Percentiles rank a stretch among this genome's conserved stretches.
Evolutionary conservation across 2,888 invertebrate species (phyloP).

Genomic region (Ceramica pisi): DNA sequence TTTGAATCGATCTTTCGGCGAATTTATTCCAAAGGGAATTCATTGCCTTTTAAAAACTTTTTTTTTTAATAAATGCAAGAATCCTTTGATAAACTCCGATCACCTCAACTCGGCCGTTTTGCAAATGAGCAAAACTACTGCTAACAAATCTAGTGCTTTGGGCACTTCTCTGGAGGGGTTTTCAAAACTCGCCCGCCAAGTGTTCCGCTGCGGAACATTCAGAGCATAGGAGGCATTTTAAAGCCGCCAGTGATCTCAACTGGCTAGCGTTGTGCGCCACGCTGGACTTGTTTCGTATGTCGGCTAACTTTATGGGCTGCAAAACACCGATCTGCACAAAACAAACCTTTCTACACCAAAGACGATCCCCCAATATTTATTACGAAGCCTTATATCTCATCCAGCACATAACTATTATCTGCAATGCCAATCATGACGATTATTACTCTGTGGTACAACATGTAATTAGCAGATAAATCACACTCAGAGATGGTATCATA

Average conservation of each 20-base stretch:
- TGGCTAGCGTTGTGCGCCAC: slow-evolving; percentile 74
- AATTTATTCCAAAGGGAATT: slow-evolving; percentile 38
- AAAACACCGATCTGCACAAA: slow-evolving; percentile 18
- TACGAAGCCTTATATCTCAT: slow-evolving; percentile 12
- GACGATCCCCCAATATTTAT: slow-evolving; percentile 2
- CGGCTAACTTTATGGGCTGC: slow-evolving; percentile 59
- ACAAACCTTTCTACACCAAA: slow-evolving; percentile 5
- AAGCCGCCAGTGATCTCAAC: slow-evolving; percentile 79
- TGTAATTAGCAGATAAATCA: slow-evolving; percentile 55
- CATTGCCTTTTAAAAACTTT: slow-evolving; percentile 43
- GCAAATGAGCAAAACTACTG: slow-evolving; percentile 79
- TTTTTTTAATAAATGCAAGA: slow-evolving; percentile 64
- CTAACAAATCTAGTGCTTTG: slow-evolving; percentile 79
- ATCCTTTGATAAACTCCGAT: slow-evolving; percentile 69
- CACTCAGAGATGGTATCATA: slow-evolving; percentile 42
- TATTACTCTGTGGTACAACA: slow-evolving; percentile 36
- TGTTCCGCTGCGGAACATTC: slow-evolving; percentile 68
- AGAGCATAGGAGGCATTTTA: slow-evolving; percentile 77
- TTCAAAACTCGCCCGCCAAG: slow-evolving; percentile 77
- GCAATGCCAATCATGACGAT: slow-evolving; percentile 31
- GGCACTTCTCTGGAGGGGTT: slow-evolving; percentile 75
- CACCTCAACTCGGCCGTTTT: slow-evolving; percentile 69
- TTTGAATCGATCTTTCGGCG: slow-evolving; percentile 38
- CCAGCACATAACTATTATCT: slow-evolving; percentile 28
- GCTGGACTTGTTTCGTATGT: slow-evolving; percentile 76